Base-by-base conservation (phyloP, 2,797 vertebrate species). In the Diplodus sargus region DNA sequence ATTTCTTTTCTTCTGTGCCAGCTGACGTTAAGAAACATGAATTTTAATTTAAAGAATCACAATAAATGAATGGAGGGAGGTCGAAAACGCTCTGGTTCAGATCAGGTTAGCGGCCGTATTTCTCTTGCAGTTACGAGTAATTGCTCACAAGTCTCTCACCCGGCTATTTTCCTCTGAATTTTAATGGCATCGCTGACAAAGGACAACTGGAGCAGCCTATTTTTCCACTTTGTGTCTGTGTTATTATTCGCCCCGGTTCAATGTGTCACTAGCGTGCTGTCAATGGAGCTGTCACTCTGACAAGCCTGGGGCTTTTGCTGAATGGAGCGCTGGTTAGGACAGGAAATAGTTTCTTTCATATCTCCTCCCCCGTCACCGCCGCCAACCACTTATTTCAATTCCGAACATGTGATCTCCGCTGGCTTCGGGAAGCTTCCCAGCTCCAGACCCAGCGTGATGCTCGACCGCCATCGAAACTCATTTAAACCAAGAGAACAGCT, bases 191-290 rank as follows among this genome's bases (percentile, higher is more conserved):
- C 49, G 25, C 85, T 82, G 84, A 87, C 89, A 89, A 84, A 84
- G 73, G 82, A 85, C 78, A 64, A 86, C 70, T 43, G 85, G 25
- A 51, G 70, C 58, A 54, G 78, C 67, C 67, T 71, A 61, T 88
- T 85, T 77, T 82, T 85, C 81, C 81, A 76, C 73, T 82, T 74
- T 71, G 73, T 75, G 63, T 85, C 73, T 70, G 71, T 86, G 78
- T 87, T 87, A 84, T 89, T 88, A 78, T 89, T 76, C 79, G 57
- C 70, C 78, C 69, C 61, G 52, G 88, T 91, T 89, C 88, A 87
- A 68, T 68, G 74, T 82, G 85, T 87, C 87, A 82, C 77, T 65
- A 76, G 83, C 52, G 79, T 47, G 86, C 80, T 81, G 87, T 90
- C 88, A 86, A 76, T 84, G 85, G 84, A 89, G 85, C 85, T 84